Evolutionary conservation across 1,140 invertebrate species (phyloP).

Genomic region (Meloidogyne chitwoodi): DNA sequence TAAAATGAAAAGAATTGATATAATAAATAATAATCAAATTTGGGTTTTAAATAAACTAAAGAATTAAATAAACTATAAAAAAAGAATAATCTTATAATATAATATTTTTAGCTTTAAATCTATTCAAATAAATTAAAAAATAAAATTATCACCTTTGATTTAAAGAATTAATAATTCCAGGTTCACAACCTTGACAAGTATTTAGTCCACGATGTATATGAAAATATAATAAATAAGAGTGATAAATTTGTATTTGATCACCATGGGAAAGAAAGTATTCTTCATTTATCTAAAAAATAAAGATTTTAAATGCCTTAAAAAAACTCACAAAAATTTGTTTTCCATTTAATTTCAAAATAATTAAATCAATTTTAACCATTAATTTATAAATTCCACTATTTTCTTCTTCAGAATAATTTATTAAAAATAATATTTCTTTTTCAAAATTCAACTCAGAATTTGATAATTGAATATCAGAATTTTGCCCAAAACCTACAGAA

Average conservation of each 20-base stretch:
- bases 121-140: not conserved
- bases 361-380: not conserved
- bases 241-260: not conserved
- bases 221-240: not conserved
- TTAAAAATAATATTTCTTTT: not conserved
- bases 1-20: not conserved
- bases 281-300: not conserved
- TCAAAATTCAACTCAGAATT: not conserved
- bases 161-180: slow-evolving; percentile 7
- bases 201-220: slow-evolving; percentile 21
- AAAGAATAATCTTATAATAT: too few species aligned
- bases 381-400: not conserved
- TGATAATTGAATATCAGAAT: slow-evolving; percentile 13
- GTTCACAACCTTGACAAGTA: slow-evolving; percentile 19
- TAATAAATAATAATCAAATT: too few species aligned
- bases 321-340: not conserved
- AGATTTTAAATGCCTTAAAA: not conserved
- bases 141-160: not conserved
- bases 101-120: too few species aligned
- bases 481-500: slow-evolving; percentile 3
- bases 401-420: not conserved
- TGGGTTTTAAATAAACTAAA: too few species aligned
- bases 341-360: not conserved
- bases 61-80: too few species aligned
- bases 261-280: not conserved